Percentiles rank a stretch among this genome's conserved stretches.
phyloP scores from a whole-genome alignment of 1,140 invertebrate genomes.

The Lasaia peninsularis region DNA sequence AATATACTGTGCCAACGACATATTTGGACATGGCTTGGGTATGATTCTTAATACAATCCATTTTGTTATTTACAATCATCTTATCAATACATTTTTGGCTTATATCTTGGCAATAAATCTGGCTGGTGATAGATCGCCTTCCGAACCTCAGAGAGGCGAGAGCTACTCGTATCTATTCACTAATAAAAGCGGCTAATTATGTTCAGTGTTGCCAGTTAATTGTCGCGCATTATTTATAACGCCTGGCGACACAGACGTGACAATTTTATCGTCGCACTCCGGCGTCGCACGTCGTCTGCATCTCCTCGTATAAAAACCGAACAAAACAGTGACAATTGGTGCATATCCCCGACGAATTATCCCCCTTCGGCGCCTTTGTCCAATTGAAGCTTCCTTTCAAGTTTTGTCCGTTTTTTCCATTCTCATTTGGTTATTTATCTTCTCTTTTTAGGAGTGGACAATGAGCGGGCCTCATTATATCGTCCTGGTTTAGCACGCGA shows the following conservation, averaged over 20 bases:
- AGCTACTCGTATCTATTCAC: neutral
- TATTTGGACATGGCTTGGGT: no score
- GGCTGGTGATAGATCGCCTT: no score
- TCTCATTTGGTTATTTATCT: conserved; percentile 76
- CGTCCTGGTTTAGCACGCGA: conserved; percentile 62
- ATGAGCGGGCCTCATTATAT: conserved; percentile 68
- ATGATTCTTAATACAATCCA: no score
- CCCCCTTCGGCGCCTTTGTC: conserved; percentile 73
- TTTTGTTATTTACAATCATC: no score
- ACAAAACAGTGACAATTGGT: conserved; percentile 74
- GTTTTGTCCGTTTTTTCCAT: conserved; percentile 72
- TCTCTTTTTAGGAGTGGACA: conserved; percentile 66
- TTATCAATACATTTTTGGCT: no score
- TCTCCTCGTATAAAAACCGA: conserved; percentile 45
- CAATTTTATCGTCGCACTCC: conserved; percentile 44
- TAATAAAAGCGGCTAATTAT: neutral
- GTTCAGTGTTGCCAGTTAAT: conserved; percentile 16
- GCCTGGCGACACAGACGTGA: conserved; percentile 31
- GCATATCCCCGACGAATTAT: conserved; percentile 74
- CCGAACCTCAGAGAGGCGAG: neutral
- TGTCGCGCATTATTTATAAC: conserved; percentile 21
- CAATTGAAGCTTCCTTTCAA: conserved; percentile 68
- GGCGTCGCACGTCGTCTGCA: conserved; percentile 22
- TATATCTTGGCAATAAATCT: no score
- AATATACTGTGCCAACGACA: no score